Percentiles rank a stretch among this genome's conserved stretches.
phyloP scores from a whole-genome alignment of 2,113 vertebrate genomes.

The Chrysochloris asiatica region DNA sequence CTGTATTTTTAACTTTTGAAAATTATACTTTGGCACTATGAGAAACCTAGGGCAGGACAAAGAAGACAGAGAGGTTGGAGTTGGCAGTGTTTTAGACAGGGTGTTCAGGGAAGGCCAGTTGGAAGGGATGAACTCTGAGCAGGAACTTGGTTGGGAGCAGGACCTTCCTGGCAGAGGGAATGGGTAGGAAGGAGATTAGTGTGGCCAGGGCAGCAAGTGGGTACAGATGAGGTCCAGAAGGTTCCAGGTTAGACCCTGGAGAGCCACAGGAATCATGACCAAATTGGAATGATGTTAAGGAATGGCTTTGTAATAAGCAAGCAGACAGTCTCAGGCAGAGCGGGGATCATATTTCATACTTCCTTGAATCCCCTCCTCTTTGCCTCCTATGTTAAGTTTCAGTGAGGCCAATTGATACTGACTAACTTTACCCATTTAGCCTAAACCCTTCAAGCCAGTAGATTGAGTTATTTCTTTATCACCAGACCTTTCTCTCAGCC shows the following conservation, averaged over 20 bases:
- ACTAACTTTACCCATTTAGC: background rate
- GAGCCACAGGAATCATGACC: background rate
- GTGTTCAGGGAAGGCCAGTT: background rate
- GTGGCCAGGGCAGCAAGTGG: background rate
- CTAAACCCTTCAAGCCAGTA: background rate
- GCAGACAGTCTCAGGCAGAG: accelerated
- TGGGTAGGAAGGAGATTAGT: background rate
- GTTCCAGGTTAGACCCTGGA: background rate
- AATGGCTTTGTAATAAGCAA: background rate
- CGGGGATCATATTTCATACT: too few species aligned
- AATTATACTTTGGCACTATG: background rate
- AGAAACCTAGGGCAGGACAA: background rate
- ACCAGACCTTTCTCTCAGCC: background rate
- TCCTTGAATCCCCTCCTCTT: too few species aligned
- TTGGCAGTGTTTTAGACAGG: background rate
- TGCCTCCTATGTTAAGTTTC: background rate
- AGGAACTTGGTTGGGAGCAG: background rate
- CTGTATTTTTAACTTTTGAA: constrained; percentile 2
- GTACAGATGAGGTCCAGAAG: background rate
- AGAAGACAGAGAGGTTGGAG: background rate
- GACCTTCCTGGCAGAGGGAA: too few species aligned
- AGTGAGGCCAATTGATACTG: background rate
- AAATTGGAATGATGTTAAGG: background rate
- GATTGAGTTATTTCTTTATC: background rate
- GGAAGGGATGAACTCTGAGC: background rate